Base-by-base conservation (phyloP, 2,888 invertebrate species). In the Apamea crenata region DNA sequence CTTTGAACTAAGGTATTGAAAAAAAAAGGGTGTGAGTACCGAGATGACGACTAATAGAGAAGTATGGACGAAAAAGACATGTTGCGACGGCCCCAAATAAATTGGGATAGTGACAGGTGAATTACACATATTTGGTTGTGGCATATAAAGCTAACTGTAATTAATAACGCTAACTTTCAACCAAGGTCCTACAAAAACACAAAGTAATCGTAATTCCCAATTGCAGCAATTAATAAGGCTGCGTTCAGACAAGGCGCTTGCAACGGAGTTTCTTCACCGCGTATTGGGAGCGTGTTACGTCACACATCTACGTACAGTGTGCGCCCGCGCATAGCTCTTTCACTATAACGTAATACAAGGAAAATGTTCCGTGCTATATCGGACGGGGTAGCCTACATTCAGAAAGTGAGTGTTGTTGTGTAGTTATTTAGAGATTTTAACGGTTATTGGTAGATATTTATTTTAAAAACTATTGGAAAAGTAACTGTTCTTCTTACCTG, bases 231-330 rank as follows among this genome's bases (percentile, higher is more conserved):
- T 69, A 80, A 77, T 86, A 86, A 86, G 70, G 70, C 80, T 72
- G 63, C n/a, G 50, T 83, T 32, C 74, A 74, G 77, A 82, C 78
- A 74, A 63, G 70, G 68, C 66, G 50, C 59, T 77, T 82, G 83
- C 80, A 77, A 18, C 40, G 68, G 65, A 25, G 73, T 89, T 89
- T 87, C 89, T 82, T 84, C 83, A 89, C 74, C 66, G 76, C 69
- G 66, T 80, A 88, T 90, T 89, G 87, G 86, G 90, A 83, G 76
- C 90, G 79, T 59, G 66, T 85, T 90, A 86, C 89, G 84, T 88
- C 87, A 90, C 85, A 40, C 47, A 29, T 75, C 69, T 72, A 74
- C 77, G 76, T 83, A 83, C 25, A 32, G 75, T 80, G 77, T 72
- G 81, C 76, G 86, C 74, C 66, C 32, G 82, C 86, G 80, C 82